Percentiles rank a stretch among this genome's conserved stretches.
These are phyloP conservation scores for Gavialis gangeticus DNA, from an alignment of 2,113 vertebrate species.

Conservation along the genomic window DNA sequence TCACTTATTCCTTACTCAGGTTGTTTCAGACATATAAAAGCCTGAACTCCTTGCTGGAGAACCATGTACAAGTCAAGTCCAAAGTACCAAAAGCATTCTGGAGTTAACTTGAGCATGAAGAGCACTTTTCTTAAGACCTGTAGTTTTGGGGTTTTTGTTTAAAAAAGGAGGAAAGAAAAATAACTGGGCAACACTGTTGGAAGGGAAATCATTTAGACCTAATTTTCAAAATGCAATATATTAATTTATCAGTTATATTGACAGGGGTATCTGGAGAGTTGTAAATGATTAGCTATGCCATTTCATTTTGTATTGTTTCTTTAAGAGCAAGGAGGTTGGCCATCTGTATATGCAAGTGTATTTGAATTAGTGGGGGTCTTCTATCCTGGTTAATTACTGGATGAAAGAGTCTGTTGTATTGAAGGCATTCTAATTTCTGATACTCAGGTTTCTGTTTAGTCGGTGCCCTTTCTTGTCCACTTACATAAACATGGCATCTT, in stretches of 20 bases:
- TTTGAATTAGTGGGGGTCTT: conserved; percentile 73
- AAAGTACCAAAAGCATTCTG: neutral
- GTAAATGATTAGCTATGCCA: neutral
- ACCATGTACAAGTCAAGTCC: neutral
- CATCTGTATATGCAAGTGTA: conserved; percentile 56
- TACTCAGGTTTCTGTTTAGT: conserved; percentile 15
- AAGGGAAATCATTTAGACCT: neutral
- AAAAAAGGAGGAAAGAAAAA: neutral
- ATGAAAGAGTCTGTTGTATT: conserved; percentile 32
- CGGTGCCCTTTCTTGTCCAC: conserved; percentile 13
- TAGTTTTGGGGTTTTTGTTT: neutral
- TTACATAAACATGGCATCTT: neutral
- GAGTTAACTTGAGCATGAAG: neutral
- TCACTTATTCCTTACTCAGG: neutral
- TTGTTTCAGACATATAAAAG: neutral
- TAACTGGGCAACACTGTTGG: neutral
- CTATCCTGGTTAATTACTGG: conserved; percentile 46
- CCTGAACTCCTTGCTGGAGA: neutral
- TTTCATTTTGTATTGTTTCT: conserved; percentile 11
- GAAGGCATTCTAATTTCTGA: conserved; percentile 30
- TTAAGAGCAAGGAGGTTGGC: conserved; percentile 34
- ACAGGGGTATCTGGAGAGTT: neutral
- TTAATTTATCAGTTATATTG: neutral
- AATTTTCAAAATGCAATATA: neutral
- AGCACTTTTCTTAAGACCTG: neutral